Evolutionary conservation across 2,113 vertebrate genomes (phyloP), one percentile per base, ranked within the genome.

Genomic region (Pogona vitticeps): DNA sequence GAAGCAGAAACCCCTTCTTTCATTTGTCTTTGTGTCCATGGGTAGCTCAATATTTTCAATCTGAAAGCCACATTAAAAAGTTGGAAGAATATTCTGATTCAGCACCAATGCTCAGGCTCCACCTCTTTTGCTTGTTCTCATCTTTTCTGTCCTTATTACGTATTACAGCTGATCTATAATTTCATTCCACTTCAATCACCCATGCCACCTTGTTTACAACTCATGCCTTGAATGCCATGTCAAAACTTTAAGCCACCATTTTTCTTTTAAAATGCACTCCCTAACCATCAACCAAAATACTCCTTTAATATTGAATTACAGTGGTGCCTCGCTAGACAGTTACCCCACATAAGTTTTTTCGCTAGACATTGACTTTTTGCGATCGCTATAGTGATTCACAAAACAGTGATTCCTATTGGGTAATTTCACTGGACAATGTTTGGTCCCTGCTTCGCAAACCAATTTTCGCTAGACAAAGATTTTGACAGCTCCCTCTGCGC

Each of bases 11-110:
- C 98, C 98, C 46, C 98, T 97, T 88, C 98, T 97, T 80, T 98
- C 97, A 28, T 98, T 98, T 0, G 98, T 98, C 92, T 98, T 98
- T 88, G 97, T 98, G 92, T 98, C 98, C 95, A 98, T 97, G 0
- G 98, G 98, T 90, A 98, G 97, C 89, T 98, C 98, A 85, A 98
- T 98, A 82, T 97, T 98, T 94, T 98, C 98, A 87, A 98, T 98
- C 98, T 98, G 91, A 85, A 95, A 96, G 31, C 0, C 90, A 76
- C 90, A 88, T 70, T 1, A 0, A 9, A 33, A 63, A 2, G 9
- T 31, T 77, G 36, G 46, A 77, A 85, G 28, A 20, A 26, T 61
- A 79, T 42, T 23, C 31, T 10, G 63, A 38, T 52, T 10, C 63
- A n/a, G 26, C 31, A 26, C 8, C 6, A 84, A 26, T 5, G 18